Percentiles rank a stretch among this genome's conserved stretches.
Conservation (phyloP, 2,888 invertebrate genomes). For the Morpho achilles region DNA sequence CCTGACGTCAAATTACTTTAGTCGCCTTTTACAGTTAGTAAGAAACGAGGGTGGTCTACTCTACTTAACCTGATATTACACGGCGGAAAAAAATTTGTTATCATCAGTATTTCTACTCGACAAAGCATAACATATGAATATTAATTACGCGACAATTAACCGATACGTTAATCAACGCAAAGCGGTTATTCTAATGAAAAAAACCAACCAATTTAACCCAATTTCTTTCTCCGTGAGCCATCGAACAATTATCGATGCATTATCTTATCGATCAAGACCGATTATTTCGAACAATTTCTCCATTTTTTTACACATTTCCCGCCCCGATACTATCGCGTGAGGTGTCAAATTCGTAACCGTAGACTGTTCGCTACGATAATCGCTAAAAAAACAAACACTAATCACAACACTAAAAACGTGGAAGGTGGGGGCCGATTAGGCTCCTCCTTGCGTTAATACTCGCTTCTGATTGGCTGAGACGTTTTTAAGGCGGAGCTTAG, state of each 20-base stretch:
- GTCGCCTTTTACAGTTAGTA: no score
- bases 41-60: no score
- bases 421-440: slow-evolving; percentile 48
- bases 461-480: slow-evolving; percentile 52
- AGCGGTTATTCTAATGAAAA: no score
- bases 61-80: no score
- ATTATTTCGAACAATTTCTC: slow-evolving; percentile 6
- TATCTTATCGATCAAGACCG: slow-evolving; percentile 23
- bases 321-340: slow-evolving; percentile 52
- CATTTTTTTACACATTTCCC: slow-evolving; percentile 25
- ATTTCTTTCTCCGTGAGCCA: neutral
- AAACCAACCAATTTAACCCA: neutral
- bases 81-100: no score
- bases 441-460: slow-evolving; percentile 43
- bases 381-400: slow-evolving; percentile 55
- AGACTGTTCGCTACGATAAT: slow-evolving; percentile 41
- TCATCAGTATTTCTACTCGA: no score
- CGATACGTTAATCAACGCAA: no score
- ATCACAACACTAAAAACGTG: slow-evolving; percentile 67
- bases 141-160: no score
- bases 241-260: slow-evolving; percentile 3
- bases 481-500: slow-evolving; percentile 51
- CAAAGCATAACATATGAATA: no score
- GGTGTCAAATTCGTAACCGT: slow-evolving; percentile 59
- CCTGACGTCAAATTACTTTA: no score